Base-by-base conservation (phyloP, 1,140 invertebrate genomes). In the Onthophagus taurus region DNA sequence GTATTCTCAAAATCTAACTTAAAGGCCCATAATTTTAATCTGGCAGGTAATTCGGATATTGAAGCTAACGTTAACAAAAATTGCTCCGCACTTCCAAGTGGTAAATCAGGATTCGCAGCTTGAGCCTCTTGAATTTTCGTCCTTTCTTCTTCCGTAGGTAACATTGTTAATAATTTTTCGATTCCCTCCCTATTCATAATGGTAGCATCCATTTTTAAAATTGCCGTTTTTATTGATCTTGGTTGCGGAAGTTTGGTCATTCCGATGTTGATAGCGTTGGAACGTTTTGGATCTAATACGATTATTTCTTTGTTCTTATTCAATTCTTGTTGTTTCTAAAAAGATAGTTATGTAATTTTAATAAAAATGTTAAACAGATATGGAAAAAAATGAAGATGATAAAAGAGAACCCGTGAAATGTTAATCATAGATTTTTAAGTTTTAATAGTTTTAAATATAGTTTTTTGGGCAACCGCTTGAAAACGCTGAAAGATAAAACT, bases 241-340 rank as follows among this genome's bases (percentile, higher is more conserved):
- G 94, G 89, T 4, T 93, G 94, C 17, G 97, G 96, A 49, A 99
- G 69, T 64, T 97, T 97, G 7, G 95, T 99, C 81, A 99, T 90
- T n/a, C 93, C 93, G 58, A 99, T 99, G 65, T 99, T 99, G 52
- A 99, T 99, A 8, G 93, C 93, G 68, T 99, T 98, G 2, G 95
- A 99, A 50, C 97, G 74, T 63, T 99, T 99, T 16, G 92, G 83
- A 67, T 97, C 93, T 61, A 99, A 70, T 18, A 99, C 93, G 31
- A 96, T 89, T 42, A 97, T 83, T 67, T 94, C 89, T 66, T 94
- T 89, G 60, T 87, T 97, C 63, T 94, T 96, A 64, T 86, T 90
- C 68, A 83, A 75, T 65, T 91, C 89, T 69, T 89, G 83, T 74
- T 91, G 80, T 76, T 92, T 91, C 89, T 94, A 71, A 35, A 60